Base-by-base conservation (phyloP, 2,888 invertebrate species). In the Acleris laterana region DNA sequence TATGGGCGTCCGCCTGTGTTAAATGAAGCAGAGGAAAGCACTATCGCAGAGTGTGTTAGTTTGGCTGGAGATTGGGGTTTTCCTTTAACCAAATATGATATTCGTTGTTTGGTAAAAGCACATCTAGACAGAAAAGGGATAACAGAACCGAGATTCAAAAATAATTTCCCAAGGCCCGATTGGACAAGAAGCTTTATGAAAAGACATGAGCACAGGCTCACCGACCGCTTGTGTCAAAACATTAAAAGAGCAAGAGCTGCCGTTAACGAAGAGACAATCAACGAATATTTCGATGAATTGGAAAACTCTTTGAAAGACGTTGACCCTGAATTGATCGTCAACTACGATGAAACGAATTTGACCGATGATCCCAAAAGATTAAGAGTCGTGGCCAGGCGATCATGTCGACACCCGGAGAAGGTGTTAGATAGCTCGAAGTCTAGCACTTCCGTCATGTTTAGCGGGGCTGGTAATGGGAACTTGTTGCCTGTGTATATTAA, bases 321-420 rank as follows among this genome's bases (percentile, higher is more conserved):
- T 59, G 59, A 66, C 50, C 70, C 71, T 69, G 38, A 38, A 38
- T 19, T 69, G 22, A 70, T 72, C 16, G 32, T 72, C 5, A 72
- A 72, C 44, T 71, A 68, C 19, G 69, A 71, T n/a, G 70, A 72
- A 62, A 72, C 71, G 7, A 70, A 63, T 42, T 59, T 69, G 32
- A 69, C 61, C 1, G 72, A 71, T 59, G 65, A 72, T 50, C 71
- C 70, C 49, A 71, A 68, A 68, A 56, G 19, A 42, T 51, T 53
- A 70, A 70, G 66, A 59, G 68, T 58, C 65, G 69, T 44, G 62
- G 71, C 62, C 32, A 56, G 62, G 17, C 48, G 62, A 44, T 48
- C 32, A 19, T 32, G 49, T 42, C 64, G 65, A 42, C 68, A 65
- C 38, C 64, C 58, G 49, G 66, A 69, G 66, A 68, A 63, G 66